These are phyloP conservation scores for Aeoliscus strigatus DNA, from an alignment of 2,797 vertebrate species.

Conservation along the genomic window DNA sequence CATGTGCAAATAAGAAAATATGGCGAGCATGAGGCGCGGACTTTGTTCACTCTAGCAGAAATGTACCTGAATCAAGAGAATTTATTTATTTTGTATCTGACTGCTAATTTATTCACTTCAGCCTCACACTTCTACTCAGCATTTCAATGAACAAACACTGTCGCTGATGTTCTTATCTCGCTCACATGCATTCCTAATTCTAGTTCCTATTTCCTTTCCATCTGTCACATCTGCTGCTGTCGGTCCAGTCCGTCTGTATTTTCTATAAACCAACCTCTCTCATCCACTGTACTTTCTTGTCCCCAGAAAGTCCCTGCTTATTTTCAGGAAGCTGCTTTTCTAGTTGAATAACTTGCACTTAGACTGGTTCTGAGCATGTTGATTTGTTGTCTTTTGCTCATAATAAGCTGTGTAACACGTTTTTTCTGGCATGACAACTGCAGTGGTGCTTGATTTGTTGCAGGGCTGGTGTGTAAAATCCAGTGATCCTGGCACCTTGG, in stretches of 20 bases:
- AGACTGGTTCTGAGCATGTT: not conserved
- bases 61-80: conserved; percentile 12
- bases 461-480: conserved; percentile 85
- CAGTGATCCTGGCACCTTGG: conserved; percentile 73
- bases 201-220: conserved; percentile 41
- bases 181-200: conserved; percentile 47
- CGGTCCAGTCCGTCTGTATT: conserved; percentile 29
- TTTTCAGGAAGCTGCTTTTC: not conserved
- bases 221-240: conserved; percentile 59
- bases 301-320: no score
- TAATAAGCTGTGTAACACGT: conserved; percentile 1
- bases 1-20: no score
- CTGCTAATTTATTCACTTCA: conserved; percentile 36
- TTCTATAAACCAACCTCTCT: conserved; percentile 32
- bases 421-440: conserved; percentile 22
- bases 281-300: conserved; percentile 4
- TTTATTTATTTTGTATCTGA: conserved; percentile 16
- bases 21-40: not conserved
- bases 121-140: conserved; percentile 30
- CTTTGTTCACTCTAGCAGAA: no score
- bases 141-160: conserved; percentile 52
- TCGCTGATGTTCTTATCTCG: conserved; percentile 42
- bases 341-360: not conserved
- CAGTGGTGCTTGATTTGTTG: conserved; percentile 63
- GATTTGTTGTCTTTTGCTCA: not conserved